phyloP scores from a whole-genome alignment of 2,113 vertebrate species.

The Crotalus tigris region DNA sequence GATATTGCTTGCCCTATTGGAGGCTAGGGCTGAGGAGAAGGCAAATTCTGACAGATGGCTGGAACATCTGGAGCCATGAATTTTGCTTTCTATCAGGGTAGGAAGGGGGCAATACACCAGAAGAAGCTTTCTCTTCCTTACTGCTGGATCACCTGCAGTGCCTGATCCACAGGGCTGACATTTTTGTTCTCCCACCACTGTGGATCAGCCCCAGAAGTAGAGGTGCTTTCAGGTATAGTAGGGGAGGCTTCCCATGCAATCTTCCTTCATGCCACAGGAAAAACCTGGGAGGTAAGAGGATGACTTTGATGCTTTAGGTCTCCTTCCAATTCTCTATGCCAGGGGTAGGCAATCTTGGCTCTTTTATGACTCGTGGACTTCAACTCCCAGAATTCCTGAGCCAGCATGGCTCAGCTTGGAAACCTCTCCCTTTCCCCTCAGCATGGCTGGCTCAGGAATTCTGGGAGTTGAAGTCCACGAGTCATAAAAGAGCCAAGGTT shows the following conservation, averaged over 20 bases:
- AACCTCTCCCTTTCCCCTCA: no score
- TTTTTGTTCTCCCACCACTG: neutral
- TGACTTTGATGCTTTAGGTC: neutral
- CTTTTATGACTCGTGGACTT: no score
- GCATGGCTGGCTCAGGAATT: no score
- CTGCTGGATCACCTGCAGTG: neutral
- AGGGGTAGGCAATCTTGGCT: no score
- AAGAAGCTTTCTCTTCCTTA: neutral
- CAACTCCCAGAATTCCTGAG: no score
- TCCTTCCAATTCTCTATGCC: neutral
- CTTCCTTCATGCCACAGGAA: neutral
- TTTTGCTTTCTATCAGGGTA: neutral
- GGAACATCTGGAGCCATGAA: neutral
- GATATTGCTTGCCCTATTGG: neutral
- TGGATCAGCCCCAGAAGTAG: neutral
- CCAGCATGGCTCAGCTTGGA: no score
- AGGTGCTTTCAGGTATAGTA: neutral
- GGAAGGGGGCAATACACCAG: neutral
- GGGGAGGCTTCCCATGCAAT: neutral
- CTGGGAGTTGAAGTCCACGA: no score
- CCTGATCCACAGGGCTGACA: neutral
- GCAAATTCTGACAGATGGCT: neutral
- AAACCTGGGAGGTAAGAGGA: neutral
- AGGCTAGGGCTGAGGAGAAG: neutral
- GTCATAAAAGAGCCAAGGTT: no score